These are phyloP conservation scores for Enteromius argenteus DNA, from an alignment of 2,797 vertebrate genomes.

Conservation along the genomic window DNA sequence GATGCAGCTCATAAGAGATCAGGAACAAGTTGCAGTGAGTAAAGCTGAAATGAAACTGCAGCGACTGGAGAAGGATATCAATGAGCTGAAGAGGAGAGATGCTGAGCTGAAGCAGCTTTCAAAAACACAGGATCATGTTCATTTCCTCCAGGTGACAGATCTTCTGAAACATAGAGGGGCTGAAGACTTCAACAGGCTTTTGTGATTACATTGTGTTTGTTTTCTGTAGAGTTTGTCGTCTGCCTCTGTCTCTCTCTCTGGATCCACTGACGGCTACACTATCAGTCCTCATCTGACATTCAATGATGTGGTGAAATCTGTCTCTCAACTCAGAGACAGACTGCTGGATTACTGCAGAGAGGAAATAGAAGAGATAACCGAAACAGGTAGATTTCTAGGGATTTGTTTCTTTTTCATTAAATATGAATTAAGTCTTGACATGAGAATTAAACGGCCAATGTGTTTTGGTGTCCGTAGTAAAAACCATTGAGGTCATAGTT, in stretches of 20 bases:
- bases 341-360: not conserved
- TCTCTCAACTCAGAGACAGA: conserved; percentile 14
- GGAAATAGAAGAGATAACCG: not conserved
- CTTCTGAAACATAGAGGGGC: not conserved
- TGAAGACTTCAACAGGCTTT: not conserved
- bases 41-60: conserved; percentile 10
- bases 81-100: not conserved
- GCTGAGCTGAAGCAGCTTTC: conserved; percentile 2
- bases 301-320: conserved; percentile 12
- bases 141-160: conserved; percentile 4
- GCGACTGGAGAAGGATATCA: conserved; percentile 20
- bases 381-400: not conserved
- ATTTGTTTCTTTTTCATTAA: too few species aligned
- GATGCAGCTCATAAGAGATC: not conserved
- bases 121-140: not conserved
- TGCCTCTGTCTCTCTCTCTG: not conserved
- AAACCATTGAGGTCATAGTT: not conserved
- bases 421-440: too few species aligned
- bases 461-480: not conserved
- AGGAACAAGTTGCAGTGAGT: conserved; percentile 29
- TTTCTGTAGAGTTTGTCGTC: not conserved
- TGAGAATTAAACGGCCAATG: not conserved
- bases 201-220: not conserved
- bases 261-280: not conserved
- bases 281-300: not conserved